Percentiles rank a stretch among this genome's conserved stretches.
phyloP scores from a whole-genome alignment of 2,888 invertebrate species.

The Xestia sexstrigata region DNA sequence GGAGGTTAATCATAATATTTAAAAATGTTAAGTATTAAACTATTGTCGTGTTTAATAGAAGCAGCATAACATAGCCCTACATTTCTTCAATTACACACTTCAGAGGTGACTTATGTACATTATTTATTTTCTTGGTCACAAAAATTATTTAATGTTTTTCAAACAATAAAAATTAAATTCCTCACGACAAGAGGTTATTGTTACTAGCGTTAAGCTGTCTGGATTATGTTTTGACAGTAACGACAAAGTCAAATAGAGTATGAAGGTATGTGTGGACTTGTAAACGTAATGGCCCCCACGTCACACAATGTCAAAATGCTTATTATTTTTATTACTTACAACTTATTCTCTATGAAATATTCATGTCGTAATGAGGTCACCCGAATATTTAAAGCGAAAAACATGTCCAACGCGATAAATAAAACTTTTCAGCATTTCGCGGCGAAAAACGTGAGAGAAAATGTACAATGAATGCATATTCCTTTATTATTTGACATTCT shows the following conservation, averaged over 20 bases:
- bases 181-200: constrained; percentile 33
- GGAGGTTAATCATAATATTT: background rate
- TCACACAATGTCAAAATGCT: constrained; percentile 63
- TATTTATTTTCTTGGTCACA: background rate
- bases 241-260: constrained; percentile 31
- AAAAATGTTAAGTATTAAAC: background rate
- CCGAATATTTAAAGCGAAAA: constrained; percentile 52
- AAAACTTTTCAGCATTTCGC: constrained; percentile 52
- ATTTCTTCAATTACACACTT: background rate
- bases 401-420: constrained; percentile 49
- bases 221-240: constrained; percentile 37
- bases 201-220: constrained; percentile 30
- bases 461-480: constrained; percentile 56
- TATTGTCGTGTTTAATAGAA: background rate
- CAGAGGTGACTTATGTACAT: background rate
- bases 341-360: constrained; percentile 65
- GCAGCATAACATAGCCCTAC: background rate
- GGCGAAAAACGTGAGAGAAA: constrained; percentile 48
- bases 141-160: constrained; percentile 2
- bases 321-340: constrained; percentile 63
- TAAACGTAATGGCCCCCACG: constrained; percentile 44
- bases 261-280: constrained; percentile 20
- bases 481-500: constrained; percentile 56
- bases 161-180: constrained; percentile 11
- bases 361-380: constrained; percentile 65